Percentiles rank a stretch among this genome's conserved stretches.
These are phyloP conservation scores for Pseudolaguvia tuberculata DNA, from an alignment of 2,113 vertebrate species.

Conservation along the genomic window DNA sequence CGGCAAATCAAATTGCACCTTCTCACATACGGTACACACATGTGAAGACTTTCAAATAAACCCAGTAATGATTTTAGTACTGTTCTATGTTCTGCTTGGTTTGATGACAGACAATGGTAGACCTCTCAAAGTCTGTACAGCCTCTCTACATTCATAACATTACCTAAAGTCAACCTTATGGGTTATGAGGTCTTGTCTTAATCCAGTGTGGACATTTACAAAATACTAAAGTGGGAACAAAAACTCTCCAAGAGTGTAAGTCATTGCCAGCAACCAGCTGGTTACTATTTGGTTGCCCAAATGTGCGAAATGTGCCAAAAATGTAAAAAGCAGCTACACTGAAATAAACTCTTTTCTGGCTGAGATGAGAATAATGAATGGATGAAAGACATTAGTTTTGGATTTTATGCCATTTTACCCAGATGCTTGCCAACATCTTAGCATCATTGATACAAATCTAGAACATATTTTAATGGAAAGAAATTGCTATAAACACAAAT, in stretches of 20 bases:
- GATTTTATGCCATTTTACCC: slow-evolving; percentile 50
- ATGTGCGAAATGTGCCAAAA: slow-evolving; percentile 50
- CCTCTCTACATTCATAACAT: slow-evolving; percentile 27
- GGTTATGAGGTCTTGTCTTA: slow-evolving; percentile 48
- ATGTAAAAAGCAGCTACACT: slow-evolving; percentile 45
- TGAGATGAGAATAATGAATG: slow-evolving; percentile 27
- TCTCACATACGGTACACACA: not conserved
- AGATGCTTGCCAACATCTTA: slow-evolving; percentile 52
- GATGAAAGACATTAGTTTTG: slow-evolving; percentile 60
- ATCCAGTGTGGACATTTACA: slow-evolving; percentile 51
- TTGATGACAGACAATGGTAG: slow-evolving; percentile 3
- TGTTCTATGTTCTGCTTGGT: slow-evolving; percentile 31
- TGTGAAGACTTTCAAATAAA: not conserved
- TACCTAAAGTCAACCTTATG: slow-evolving; percentile 51
- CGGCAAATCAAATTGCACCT: not conserved
- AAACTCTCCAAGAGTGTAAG: slow-evolving; percentile 34
- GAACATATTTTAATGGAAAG: slow-evolving; percentile 33
- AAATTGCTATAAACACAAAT: slow-evolving; percentile 32
- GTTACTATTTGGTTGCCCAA: slow-evolving; percentile 58
- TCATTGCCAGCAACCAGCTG: slow-evolving; percentile 55
- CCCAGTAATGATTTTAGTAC: not conserved
- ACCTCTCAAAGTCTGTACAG: slow-evolving; percentile 4
- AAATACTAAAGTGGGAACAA: slow-evolving; percentile 49
- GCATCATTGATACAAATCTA: slow-evolving; percentile 50
- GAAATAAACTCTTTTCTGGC: slow-evolving; percentile 43